A percentile compares a stretch with the other conserved stretches of the same genome.
These are phyloP conservation scores for Pogonomyrmex californicus DNA, from an alignment of 1,140 invertebrate genomes.

Conservation along the genomic window DNA sequence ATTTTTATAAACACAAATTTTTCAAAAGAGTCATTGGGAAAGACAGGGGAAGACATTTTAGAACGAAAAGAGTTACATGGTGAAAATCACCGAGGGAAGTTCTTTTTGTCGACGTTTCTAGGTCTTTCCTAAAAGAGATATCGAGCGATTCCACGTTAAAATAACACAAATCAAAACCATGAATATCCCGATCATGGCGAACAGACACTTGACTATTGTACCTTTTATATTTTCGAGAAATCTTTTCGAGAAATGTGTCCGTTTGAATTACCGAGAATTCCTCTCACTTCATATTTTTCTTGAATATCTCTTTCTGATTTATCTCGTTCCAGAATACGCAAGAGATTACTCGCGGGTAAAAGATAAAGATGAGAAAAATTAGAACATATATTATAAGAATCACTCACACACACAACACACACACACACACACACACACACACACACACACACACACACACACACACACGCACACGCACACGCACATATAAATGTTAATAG, in stretches of 20 bases:
- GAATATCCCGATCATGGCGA: slow-evolving; percentile 36
- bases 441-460: no score
- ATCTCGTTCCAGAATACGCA: background rate
- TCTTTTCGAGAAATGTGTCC: slow-evolving; percentile 15
- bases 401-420: background rate
- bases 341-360: background rate
- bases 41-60: background rate
- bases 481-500: background rate
- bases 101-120: slow-evolving; percentile 18
- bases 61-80: background rate
- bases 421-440: no score
- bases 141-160: slow-evolving; percentile 52
- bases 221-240: background rate
- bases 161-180: slow-evolving; percentile 66
- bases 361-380: background rate
- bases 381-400: background rate
- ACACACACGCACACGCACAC: no score
- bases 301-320: background rate
- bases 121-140: slow-evolving; percentile 48
- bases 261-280: slow-evolving; percentile 2
- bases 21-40: background rate
- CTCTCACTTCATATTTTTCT: background rate
- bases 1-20: slow-evolving; percentile 56
- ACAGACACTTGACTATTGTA: slow-evolving; percentile 11
- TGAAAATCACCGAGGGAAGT: slow-evolving; percentile 9